Conservation (phyloP, 2,797 vertebrate species). For the Oreochromis grahami region DNA sequence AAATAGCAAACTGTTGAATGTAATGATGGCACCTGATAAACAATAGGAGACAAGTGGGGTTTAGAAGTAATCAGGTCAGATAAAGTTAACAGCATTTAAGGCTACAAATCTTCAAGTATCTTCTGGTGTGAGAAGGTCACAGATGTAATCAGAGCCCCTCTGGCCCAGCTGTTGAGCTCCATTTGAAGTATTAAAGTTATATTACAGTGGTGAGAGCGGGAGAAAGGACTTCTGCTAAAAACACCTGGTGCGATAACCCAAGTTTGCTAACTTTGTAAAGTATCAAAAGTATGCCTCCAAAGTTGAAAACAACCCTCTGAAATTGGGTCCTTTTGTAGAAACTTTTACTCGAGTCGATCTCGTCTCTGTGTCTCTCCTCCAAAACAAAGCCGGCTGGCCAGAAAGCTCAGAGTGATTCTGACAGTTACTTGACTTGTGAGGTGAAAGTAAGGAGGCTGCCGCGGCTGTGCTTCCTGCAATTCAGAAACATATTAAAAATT, state of each 20-base stretch:
- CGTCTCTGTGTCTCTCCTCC: neutral
- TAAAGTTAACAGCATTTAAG: constrained; percentile 29
- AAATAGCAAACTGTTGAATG: constrained; percentile 7
- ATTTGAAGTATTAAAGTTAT: constrained; percentile 57
- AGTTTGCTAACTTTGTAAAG: constrained; percentile 43
- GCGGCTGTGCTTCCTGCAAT: neutral
- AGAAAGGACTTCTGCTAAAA: constrained; percentile 45
- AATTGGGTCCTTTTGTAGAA: constrained; percentile 14
- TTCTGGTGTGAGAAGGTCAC: constrained; percentile 55
- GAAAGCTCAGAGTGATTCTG: constrained; percentile 3
- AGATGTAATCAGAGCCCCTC: constrained; percentile 65
- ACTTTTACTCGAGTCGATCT: constrained; percentile 13
- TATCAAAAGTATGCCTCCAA: constrained; percentile 34
- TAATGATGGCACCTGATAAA: neutral
- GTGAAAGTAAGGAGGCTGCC: neutral
- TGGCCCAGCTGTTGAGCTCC: constrained; percentile 57
- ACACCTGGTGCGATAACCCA: constrained; percentile 22
- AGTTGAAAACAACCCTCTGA: constrained; percentile 39
- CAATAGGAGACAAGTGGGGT: neutral
- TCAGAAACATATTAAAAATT: constrained; percentile 47
- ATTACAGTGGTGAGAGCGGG: constrained; percentile 42
- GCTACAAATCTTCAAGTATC: constrained; percentile 34
- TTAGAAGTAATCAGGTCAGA: neutral
- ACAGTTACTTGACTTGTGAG: constrained; percentile 28
- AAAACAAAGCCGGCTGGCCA: neutral